Conservation (phyloP, 2,797 vertebrate genomes). For the Parambassis ranga region DNA sequence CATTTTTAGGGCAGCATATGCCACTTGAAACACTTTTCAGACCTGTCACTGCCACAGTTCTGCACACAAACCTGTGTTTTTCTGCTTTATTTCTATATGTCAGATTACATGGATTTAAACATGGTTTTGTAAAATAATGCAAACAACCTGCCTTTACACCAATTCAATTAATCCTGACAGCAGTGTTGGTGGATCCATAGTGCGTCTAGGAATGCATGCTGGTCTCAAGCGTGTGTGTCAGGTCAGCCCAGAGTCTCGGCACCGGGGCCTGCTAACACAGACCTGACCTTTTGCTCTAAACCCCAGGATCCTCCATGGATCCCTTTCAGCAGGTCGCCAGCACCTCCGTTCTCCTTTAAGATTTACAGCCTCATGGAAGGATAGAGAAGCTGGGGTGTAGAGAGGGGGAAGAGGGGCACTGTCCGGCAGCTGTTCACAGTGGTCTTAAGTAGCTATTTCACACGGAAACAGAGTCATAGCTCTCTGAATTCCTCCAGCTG, state of each 20-base stretch:
- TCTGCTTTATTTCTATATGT: constrained; percentile 67
- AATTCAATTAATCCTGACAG: constrained; percentile 54
- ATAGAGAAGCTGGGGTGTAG: constrained; percentile 32
- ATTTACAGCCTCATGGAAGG: constrained; percentile 78
- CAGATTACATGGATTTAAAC: constrained; percentile 69
- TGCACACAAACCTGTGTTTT: constrained; percentile 41
- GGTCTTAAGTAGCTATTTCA: constrained; percentile 84
- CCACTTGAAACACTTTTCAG: constrained; percentile 65
- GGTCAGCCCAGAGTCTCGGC: constrained; percentile 61
- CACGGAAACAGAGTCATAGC: constrained; percentile 78
- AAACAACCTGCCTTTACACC: constrained; percentile 60
- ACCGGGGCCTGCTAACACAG: constrained; percentile 57
- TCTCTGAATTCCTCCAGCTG: constrained; percentile 79
- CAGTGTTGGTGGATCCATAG: constrained; percentile 25
- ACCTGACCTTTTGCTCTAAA: constrained; percentile 79
- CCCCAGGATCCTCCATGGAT: constrained; percentile 69
- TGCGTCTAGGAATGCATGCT: constrained; percentile 30
- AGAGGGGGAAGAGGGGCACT: constrained; percentile 54
- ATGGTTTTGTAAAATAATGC: constrained; percentile 54
- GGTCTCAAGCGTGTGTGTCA: constrained; percentile 44
- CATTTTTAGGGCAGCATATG: constrained; percentile 78
- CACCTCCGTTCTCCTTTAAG: constrained; percentile 75
- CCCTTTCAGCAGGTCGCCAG: constrained; percentile 81
- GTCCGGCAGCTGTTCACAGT: constrained; percentile 83
- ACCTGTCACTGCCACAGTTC: constrained; percentile 44